Evolutionary conservation across 2,888 invertebrate genomes (phyloP).

Genomic region (Schizotus pectinicornis): DNA sequence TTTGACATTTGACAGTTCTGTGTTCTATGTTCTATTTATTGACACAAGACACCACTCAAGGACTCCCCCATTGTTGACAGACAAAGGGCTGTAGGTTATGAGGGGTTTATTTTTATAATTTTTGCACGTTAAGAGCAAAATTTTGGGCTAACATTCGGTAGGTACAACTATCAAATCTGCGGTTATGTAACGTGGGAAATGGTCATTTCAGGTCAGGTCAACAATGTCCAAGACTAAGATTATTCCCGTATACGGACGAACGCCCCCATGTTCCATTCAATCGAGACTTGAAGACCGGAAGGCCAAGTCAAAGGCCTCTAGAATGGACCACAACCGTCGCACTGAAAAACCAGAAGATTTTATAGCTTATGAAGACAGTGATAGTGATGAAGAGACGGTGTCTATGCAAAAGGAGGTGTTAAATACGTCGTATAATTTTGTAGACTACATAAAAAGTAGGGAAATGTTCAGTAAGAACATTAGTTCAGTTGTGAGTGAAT

Average conservation of each 20-base stretch:
- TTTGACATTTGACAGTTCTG: too few species aligned
- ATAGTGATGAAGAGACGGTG: slow-evolving; percentile 83
- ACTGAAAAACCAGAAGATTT: slow-evolving; percentile 91
- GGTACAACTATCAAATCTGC: too few species aligned
- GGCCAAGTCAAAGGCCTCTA: slow-evolving; percentile 68
- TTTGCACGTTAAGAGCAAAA: too few species aligned
- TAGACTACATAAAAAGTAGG: slow-evolving; percentile 81
- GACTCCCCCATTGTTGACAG: too few species aligned
- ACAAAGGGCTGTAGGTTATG: too few species aligned
- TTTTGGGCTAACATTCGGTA: too few species aligned
- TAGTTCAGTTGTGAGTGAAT: slow-evolving; percentile 75
- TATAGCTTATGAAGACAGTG: slow-evolving; percentile 86
- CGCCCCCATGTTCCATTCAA: slow-evolving; percentile 78
- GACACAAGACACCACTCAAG: too few species aligned
- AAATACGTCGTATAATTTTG: slow-evolving; percentile 83
- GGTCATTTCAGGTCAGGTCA: not conserved
- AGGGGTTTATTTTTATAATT: too few species aligned
- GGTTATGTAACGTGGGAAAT: too few species aligned
- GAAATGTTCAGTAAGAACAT: slow-evolving; percentile 76
- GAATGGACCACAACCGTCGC: slow-evolving; percentile 77
- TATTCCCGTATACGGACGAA: slow-evolving; percentile 73
- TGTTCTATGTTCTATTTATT: too few species aligned
- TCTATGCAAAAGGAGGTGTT: slow-evolving; percentile 75
- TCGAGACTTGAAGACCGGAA: slow-evolving; percentile 77
- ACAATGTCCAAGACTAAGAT: slow-evolving; percentile 76